Percentiles rank a stretch among this genome's conserved stretches.
Evolutionary conservation across 2,888 invertebrate genomes (phyloP).

Genomic region (Bugulina stolonifera): DNA sequence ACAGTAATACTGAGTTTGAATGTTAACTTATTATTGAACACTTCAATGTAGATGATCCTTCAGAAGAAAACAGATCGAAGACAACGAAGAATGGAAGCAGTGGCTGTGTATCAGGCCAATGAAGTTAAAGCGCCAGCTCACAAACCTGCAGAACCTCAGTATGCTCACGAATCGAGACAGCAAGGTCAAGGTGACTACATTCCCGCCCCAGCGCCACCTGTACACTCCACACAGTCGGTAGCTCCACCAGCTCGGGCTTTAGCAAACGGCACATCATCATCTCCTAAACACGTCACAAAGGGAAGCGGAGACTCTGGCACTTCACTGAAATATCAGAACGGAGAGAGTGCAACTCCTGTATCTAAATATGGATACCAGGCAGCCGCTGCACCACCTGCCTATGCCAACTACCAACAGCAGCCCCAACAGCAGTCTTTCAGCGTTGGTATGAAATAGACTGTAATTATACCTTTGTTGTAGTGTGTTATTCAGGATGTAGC

Average conservation of each 20-base stretch:
- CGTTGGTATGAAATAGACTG: background rate
- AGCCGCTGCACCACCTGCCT: background rate
- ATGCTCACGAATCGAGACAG: slow-evolving; percentile 18
- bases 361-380: background rate
- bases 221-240: background rate
- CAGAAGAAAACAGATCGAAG: slow-evolving; percentile 49
- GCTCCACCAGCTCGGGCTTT: background rate
- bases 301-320: background rate
- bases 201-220: background rate
- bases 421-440: slow-evolving; percentile 23
- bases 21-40: no score
- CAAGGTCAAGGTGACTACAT: background rate
- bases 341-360: background rate
- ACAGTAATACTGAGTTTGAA: no score
- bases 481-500: no score
- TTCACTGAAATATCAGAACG: background rate
- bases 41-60: slow-evolving; percentile 52
- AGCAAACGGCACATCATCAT: background rate
- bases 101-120: background rate
- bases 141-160: slow-evolving; percentile 31
- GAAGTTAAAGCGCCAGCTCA: slow-evolving; percentile 32
- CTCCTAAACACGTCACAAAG: background rate
- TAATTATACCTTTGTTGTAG: no score
- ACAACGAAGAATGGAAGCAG: slow-evolving; percentile 33
- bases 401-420: slow-evolving; percentile 9